These are phyloP conservation scores for Therioaphis trifolii DNA, from an alignment of 2,888 invertebrate genomes.

Conservation along the genomic window DNA sequence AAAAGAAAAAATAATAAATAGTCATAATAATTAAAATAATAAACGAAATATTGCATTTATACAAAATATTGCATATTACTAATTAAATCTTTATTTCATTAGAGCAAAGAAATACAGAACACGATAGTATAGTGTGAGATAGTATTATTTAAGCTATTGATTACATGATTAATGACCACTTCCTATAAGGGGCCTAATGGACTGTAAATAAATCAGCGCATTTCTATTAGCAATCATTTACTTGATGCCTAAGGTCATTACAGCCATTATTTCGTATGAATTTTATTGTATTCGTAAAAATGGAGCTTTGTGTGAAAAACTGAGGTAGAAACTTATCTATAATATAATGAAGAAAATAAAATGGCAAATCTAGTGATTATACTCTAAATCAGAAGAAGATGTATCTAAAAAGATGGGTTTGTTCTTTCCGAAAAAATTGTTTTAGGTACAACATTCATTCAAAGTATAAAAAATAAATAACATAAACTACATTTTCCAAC, in stretches of 20 bases:
- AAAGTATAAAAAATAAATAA: no score
- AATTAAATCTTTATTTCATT: slow-evolving; percentile 12
- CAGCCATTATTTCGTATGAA: neutral
- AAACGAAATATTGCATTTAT: no score
- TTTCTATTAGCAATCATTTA: neutral
- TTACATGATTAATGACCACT: slow-evolving; percentile 48
- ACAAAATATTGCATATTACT: no score
- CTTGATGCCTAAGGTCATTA: slow-evolving; percentile 18
- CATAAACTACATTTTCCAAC: no score
- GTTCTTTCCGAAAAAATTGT: neutral
- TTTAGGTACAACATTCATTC: no score
- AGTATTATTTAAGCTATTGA: neutral
- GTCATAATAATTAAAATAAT: no score
- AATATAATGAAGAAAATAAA: neutral
- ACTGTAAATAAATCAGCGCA: slow-evolving; percentile 44
- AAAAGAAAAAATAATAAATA: no score
- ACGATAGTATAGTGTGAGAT: neutral
- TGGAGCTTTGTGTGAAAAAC: neutral
- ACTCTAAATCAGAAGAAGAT: neutral
- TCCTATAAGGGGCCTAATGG: slow-evolving; percentile 27
- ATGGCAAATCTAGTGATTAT: no score
- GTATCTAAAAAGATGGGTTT: neutral
- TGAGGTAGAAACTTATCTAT: neutral
- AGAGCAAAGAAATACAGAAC: neutral
- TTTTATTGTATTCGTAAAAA: neutral